These are phyloP conservation scores for Macaria liturata DNA, from an alignment of 2,888 invertebrate genomes.

Conservation along the genomic window DNA sequence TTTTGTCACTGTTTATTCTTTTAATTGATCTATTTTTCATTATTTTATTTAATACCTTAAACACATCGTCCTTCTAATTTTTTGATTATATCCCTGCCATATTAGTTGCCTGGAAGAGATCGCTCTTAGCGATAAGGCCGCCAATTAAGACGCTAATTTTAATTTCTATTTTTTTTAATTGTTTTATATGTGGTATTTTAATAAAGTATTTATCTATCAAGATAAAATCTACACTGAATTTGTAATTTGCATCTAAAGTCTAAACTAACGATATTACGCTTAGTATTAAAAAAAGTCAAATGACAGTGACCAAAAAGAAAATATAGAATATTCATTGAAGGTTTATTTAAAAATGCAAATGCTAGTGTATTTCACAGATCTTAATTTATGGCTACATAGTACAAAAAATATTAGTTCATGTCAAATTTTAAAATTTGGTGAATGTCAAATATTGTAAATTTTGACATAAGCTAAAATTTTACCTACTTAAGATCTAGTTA, in stretches of 20 bases:
- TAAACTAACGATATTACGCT: neutral
- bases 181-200: too few species aligned
- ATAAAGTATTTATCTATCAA: too few species aligned
- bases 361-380: conserved; percentile 17
- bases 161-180: too few species aligned
- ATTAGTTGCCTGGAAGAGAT: too few species aligned
- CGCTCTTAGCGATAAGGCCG: too few species aligned
- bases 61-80: too few species aligned
- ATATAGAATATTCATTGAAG: conserved; percentile 13
- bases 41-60: too few species aligned
- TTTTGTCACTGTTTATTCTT: too few species aligned
- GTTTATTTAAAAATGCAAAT: conserved; percentile 29
- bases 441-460: neutral
- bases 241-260: neutral
- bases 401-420: neutral
- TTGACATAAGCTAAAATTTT: neutral
- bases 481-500: neutral
- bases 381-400: conserved; percentile 12
- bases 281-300: too few species aligned
- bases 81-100: too few species aligned
- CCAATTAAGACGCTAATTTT: too few species aligned
- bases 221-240: neutral
- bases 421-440: neutral
- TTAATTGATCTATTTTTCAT: too few species aligned
- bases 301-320: neutral